These are phyloP conservation scores for Plestiodon gilberti DNA, from an alignment of 2,113 vertebrate genomes.

Conservation along the genomic window DNA sequence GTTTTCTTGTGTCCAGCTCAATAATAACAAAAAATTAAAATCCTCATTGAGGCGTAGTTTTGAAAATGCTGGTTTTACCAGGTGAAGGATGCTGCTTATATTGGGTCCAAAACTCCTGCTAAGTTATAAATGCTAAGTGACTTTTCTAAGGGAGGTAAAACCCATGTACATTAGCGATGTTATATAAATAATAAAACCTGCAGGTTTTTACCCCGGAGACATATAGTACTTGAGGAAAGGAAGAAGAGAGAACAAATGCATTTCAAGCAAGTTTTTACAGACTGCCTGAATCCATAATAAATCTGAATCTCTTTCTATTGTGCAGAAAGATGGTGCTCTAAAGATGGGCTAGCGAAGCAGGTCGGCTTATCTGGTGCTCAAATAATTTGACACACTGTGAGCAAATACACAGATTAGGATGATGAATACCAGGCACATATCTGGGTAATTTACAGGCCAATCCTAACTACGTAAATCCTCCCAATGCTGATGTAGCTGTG, in stretches of 20 bases:
- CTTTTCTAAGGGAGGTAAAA: not conserved
- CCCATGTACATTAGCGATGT: too few species aligned
- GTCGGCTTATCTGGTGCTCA: not conserved
- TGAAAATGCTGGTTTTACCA: not conserved
- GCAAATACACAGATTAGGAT: not conserved
- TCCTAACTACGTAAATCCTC: too few species aligned
- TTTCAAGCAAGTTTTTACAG: not conserved
- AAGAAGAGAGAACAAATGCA: not conserved
- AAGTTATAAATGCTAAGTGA: conserved; percentile 2
- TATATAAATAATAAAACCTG: conserved; percentile 11
- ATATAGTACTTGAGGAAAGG: not conserved
- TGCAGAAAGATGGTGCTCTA: not conserved
- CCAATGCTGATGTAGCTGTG: too few species aligned
- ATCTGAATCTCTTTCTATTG: not conserved
- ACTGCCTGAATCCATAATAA: not conserved
- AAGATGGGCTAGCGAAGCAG: not conserved
- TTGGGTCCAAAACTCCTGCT: not conserved
- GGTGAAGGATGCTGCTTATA: not conserved
- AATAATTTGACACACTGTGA: not conserved
- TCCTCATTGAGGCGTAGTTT: not conserved
- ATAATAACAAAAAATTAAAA: not conserved
- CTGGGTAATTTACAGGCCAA: not conserved
- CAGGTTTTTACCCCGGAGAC: not conserved
- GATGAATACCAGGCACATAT: not conserved
- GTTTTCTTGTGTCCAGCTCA: not conserved